These are phyloP conservation scores for Drosophila biarmipes DNA, from an alignment of 1,140 invertebrate species.

Conservation along the genomic window DNA sequence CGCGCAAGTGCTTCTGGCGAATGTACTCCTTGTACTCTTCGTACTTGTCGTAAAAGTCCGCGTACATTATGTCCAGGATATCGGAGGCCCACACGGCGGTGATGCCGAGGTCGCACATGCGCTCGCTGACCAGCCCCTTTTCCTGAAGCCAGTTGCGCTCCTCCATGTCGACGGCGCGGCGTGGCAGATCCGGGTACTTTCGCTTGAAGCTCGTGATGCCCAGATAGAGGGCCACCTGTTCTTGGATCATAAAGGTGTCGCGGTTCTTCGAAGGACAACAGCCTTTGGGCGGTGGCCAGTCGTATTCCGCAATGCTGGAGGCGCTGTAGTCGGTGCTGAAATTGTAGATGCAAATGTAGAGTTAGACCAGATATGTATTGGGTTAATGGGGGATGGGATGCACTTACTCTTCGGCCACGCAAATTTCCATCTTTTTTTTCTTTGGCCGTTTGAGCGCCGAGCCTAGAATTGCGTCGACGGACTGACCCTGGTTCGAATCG, in stretches of 20 bases:
- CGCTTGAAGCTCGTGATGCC: conserved; percentile 97
- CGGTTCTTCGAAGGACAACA: conserved; percentile 87
- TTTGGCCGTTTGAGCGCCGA: conserved; percentile 85
- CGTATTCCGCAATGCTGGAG: conserved; percentile 96
- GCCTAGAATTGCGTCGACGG: conserved; percentile 55
- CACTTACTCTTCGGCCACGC: conserved; percentile 87
- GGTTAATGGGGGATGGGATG: no score
- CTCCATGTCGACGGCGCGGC: conserved; percentile 93
- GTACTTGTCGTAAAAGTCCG: conserved; percentile 97
- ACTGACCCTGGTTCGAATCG: conserved; percentile 73
- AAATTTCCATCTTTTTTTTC: conserved; percentile 90
- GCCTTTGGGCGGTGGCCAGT: conserved; percentile 91
- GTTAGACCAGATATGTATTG: neutral
- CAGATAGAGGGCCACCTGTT: conserved; percentile 94
- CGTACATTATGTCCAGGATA: conserved; percentile 96
- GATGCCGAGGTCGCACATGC: conserved; percentile 96
- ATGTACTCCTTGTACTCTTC: conserved; percentile 95
- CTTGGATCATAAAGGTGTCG: conserved; percentile 94
- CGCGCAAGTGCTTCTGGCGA: conserved; percentile 88
- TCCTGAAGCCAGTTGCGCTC: conserved; percentile 95
- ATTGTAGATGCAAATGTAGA: neutral
- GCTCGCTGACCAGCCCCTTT: conserved; percentile 94
- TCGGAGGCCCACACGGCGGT: conserved; percentile 96
- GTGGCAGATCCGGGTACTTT: conserved; percentile 95
- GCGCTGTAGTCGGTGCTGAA: conserved; percentile 89